Conservation (phyloP, 2,888 invertebrate genomes). For the Colletes collaris region DNA sequence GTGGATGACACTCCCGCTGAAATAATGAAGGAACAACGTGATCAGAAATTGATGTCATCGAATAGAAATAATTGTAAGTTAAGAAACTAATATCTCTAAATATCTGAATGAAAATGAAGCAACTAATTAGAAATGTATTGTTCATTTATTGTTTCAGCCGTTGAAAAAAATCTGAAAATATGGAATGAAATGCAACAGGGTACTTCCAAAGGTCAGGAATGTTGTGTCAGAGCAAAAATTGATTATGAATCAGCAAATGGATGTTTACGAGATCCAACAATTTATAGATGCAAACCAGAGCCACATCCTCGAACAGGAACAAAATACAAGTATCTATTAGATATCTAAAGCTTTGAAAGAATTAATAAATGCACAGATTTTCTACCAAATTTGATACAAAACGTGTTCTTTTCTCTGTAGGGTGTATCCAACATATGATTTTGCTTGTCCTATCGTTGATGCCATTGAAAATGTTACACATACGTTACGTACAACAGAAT, state of each 20-base stretch:
- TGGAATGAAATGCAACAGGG: conserved; percentile 99
- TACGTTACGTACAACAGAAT: conserved; percentile 98
- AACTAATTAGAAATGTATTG: neutral
- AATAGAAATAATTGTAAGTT: conserved; percentile 92
- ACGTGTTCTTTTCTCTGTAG: conserved; percentile 82
- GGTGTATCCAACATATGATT: conserved; percentile 99
- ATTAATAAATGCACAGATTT: neutral
- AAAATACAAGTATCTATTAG: conserved; percentile 92
- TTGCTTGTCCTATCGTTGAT: conserved; percentile 99
- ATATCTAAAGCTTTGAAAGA: neutral
- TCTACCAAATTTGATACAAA: neutral
- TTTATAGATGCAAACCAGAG: conserved; percentile 98
- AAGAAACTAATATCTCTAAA: neutral
- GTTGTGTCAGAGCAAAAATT: conserved; percentile 98
- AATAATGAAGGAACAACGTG: conserved; percentile 96
- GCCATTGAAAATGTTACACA: conserved; percentile 98
- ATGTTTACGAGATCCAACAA: conserved; percentile 98
- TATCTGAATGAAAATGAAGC: neutral
- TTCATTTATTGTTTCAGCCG: conserved; percentile 84
- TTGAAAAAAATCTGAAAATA: conserved; percentile 92
- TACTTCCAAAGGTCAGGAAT: conserved; percentile 90
- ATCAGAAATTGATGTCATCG: conserved; percentile 92
- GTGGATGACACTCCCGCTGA: conserved; percentile 98
- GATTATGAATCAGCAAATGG: conserved; percentile 98
- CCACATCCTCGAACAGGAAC: conserved; percentile 96